Base-by-base conservation (phyloP, 2,888 invertebrate genomes). In the Antheraea assamensis region DNA sequence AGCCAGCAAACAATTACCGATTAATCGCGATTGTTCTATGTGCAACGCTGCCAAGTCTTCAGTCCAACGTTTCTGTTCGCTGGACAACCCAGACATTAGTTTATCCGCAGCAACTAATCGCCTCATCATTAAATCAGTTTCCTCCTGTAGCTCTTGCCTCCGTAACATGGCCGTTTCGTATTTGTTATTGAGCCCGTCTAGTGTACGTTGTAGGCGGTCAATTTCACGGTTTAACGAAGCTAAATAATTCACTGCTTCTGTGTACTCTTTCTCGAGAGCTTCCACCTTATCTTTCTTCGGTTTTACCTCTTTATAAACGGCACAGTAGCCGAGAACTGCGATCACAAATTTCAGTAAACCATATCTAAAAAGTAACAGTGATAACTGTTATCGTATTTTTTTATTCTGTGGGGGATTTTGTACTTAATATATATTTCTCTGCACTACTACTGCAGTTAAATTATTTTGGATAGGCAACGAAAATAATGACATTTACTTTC, bases 241-340 rank as follows among this genome's bases (percentile, higher is more conserved):
- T 55, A 98, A 85, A 75, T 93, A 94, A 83, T 93, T 93, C 72
- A 89, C 87, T 0, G 94, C 94, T 74, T 95, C 91, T 0, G 96
- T 95, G 76, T 96, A 97, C 76, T 98, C 98, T 71, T 95, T 95
- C 83, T 98, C 97, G 13, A 98, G 91, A 70, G 95, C 95, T 78
- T 97, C 97, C 2, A 98, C 97, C 85, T 96, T 96, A 31, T 98
- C 98, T 80, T 97, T 96, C 86, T 98, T 98, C 0, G 98, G 98
- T 83, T 97, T 97, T 0, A 97, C 98, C 86, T 98, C 98, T 83
- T 96, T 96, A 83, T 96, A 98, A 0, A 98, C 98, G 2, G 97
- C 96, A 84, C 98, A 98, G 89, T 98, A 99, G n/a, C 96, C 97
- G 74, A 98, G 93, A 0, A 98, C 98, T 17, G 98, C 98, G 52